These are phyloP conservation scores for Mus caroli DNA, from an alignment of 2,797 vertebrate genomes.

Conservation along the genomic window DNA sequence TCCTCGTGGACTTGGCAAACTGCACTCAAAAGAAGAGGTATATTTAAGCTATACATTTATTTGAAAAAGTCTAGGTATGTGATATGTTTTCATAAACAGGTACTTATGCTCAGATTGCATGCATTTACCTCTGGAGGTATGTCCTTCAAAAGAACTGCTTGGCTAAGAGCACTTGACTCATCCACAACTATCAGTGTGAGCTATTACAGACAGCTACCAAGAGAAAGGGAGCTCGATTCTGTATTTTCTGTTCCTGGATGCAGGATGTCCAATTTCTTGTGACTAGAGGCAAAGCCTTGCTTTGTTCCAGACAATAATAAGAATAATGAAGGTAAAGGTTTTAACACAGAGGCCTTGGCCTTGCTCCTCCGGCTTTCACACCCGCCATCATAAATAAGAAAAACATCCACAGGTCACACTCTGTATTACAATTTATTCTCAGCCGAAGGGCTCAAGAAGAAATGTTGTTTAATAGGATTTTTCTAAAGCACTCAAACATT, in stretches of 20 bases:
- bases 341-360: constrained; percentile 35
- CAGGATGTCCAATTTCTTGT: neutral
- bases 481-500: constrained; percentile 46
- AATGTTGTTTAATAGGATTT: constrained; percentile 60
- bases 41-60: neutral
- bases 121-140: neutral
- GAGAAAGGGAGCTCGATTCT: neutral
- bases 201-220: neutral
- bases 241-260: neutral
- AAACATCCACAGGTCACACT: neutral
- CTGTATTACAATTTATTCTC: constrained; percentile 63
- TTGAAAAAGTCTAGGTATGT: neutral
- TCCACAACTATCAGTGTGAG: neutral
- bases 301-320: constrained; percentile 58
- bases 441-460: constrained; percentile 57
- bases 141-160: constrained; percentile 3
- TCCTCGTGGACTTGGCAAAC: neutral
- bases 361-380: constrained; percentile 26
- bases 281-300: constrained; percentile 12
- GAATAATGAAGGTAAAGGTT: constrained; percentile 53
- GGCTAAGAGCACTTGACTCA: neutral
- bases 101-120: neutral
- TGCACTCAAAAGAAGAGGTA: neutral
- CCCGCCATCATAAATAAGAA: constrained; percentile 18
- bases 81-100: neutral